These are phyloP conservation scores for Phenganax stokvisi DNA, from an alignment of 92 coral and sea anemone genomes.

Conservation along the genomic window DNA sequence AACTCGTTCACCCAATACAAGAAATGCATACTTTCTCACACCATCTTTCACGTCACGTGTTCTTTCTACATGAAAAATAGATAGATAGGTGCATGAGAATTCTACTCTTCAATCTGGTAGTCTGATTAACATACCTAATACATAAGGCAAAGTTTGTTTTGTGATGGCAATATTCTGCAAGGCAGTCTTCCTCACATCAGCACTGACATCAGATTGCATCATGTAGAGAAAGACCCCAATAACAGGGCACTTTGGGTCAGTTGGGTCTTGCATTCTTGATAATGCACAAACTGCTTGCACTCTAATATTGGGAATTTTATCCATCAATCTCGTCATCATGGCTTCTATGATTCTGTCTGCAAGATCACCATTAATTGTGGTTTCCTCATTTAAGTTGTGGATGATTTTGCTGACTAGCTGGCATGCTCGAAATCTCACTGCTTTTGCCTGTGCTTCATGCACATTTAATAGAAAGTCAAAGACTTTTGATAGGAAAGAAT, in stretches of 20 bases:
- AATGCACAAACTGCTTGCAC: slow-evolving; percentile 82
- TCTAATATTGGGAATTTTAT: slow-evolving; percentile 74
- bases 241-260: slow-evolving; percentile 72
- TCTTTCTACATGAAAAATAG: slow-evolving; percentile 48
- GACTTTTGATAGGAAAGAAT: slow-evolving; percentile 55
- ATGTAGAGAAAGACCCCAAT: slow-evolving; percentile 54
- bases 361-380: slow-evolving; percentile 78
- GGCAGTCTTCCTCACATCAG: slow-evolving; percentile 78
- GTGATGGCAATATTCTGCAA: slow-evolving; percentile 64
- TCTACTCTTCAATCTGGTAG: not conserved
- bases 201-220: slow-evolving; percentile 68
- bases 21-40: slow-evolving; percentile 73
- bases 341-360: slow-evolving; percentile 73
- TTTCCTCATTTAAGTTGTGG: slow-evolving; percentile 75
- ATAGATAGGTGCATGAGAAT: not conserved
- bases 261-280: slow-evolving; percentile 83
- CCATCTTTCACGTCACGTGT: slow-evolving; percentile 79
- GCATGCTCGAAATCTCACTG: slow-evolving; percentile 78
- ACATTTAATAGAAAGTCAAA: slow-evolving; percentile 64
- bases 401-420: slow-evolving; percentile 80
- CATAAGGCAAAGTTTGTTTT: slow-evolving; percentile 55
- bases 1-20: slow-evolving; percentile 65
- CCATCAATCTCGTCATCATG: slow-evolving; percentile 76
- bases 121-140: slow-evolving; percentile 59
- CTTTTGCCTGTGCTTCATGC: slow-evolving; percentile 76